These are phyloP conservation scores for Parazoanthus darwini DNA, from an alignment of 92 coral and sea anemone species.

Conservation along the genomic window DNA sequence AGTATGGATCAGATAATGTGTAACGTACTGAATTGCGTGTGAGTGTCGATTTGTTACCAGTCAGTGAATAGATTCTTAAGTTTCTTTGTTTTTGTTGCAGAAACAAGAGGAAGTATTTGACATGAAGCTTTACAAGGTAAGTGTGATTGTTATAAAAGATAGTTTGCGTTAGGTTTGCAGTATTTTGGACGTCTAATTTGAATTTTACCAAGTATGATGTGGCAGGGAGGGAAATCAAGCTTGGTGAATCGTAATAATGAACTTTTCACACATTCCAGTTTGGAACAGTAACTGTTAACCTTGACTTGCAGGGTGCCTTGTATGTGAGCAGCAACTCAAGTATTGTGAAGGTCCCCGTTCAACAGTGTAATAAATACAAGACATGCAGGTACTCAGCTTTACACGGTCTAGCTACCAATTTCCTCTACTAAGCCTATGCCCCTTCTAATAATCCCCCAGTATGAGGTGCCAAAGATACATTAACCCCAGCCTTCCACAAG, in stretches of 20 bases:
- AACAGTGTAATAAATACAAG: constrained; percentile 54
- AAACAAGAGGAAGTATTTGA: constrained; percentile 53
- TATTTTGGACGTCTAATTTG: too few relatives aligned
- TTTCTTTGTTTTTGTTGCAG: constrained; percentile 31
- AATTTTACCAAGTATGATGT: too few relatives aligned
- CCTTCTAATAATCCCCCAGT: too few relatives aligned
- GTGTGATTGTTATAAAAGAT: background rate
- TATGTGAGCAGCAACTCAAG: constrained; percentile 68
- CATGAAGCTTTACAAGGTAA: constrained; percentile 68
- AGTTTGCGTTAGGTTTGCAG: too few relatives aligned
- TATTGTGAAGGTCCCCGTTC: constrained; percentile 63
- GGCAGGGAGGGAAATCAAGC: too few relatives aligned
- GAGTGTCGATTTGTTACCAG: background rate
- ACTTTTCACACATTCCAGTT: too few relatives aligned
- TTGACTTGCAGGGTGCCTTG: constrained; percentile 59
- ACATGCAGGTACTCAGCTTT: constrained; percentile 65
- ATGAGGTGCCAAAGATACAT: too few relatives aligned
- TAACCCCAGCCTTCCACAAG: too few relatives aligned
- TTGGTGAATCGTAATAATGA: too few relatives aligned
- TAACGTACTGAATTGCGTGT: too few relatives aligned
- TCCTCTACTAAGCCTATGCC: too few relatives aligned
- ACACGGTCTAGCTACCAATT: background rate
- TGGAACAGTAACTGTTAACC: background rate
- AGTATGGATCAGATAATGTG: background rate
- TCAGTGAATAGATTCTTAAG: too few relatives aligned